Conservation (phyloP, 1,140 invertebrate species). For the Drosophila sp. region DNA sequence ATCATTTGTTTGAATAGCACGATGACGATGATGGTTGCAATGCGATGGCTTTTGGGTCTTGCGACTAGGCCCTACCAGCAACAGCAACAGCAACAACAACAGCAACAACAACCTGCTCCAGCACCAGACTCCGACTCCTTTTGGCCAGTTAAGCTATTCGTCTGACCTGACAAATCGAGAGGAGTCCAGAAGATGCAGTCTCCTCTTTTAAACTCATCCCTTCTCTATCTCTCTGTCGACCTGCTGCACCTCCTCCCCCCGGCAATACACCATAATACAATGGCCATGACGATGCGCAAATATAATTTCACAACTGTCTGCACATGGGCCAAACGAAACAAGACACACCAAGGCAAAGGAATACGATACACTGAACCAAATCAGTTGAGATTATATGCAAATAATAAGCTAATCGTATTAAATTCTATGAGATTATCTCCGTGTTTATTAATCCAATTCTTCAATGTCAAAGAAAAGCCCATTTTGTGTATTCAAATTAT, state of each 20-base stretch:
- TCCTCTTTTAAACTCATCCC: slow-evolving; percentile 23
- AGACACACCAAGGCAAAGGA: slow-evolving; percentile 38
- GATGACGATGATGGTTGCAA: slow-evolving; percentile 66
- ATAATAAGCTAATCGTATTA: not conserved
- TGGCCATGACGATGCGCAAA: slow-evolving; percentile 77
- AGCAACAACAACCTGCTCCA: slow-evolving; percentile 43
- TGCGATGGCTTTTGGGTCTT: slow-evolving; percentile 34
- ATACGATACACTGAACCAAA: slow-evolving; percentile 28
- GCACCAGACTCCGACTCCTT: slow-evolving; percentile 26
- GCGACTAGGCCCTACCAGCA: slow-evolving; percentile 28
- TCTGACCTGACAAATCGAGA: slow-evolving; percentile 76
- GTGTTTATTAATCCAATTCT: too few relatives aligned
- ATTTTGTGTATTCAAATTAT: not conserved
- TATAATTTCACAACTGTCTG: slow-evolving; percentile 82
- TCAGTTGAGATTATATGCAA: not conserved
- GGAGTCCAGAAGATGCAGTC: slow-evolving; percentile 28
- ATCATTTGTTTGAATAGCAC: slow-evolving; percentile 83
- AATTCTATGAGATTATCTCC: not conserved
- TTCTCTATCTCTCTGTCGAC: slow-evolving; percentile 4
- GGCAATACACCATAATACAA: slow-evolving; percentile 45
- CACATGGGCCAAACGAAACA: slow-evolving; percentile 67
- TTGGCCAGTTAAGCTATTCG: slow-evolving; percentile 73
- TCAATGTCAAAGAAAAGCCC: not conserved
- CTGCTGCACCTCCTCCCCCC: slow-evolving; percentile 29
- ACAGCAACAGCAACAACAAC: slow-evolving; percentile 21